Conservation (phyloP, 2,113 vertebrate genomes). For the Triplophysa rosa region DNA sequence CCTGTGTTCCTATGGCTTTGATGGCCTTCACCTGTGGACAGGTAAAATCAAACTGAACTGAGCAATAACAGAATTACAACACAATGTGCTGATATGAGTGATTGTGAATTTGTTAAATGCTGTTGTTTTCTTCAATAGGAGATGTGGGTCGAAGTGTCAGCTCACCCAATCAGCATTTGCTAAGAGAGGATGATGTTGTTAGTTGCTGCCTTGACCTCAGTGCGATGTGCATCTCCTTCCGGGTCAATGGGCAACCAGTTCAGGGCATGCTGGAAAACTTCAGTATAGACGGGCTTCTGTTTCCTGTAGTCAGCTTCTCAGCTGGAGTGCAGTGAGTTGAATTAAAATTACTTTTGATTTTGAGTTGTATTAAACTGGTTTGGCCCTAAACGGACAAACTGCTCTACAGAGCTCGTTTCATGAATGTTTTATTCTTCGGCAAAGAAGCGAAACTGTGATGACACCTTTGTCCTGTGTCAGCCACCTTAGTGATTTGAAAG, state of each 20-base stretch:
- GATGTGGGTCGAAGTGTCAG: slow-evolving; percentile 85
- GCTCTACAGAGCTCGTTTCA: no score
- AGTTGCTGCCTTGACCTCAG: slow-evolving; percentile 93
- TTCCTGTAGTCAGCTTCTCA: slow-evolving; percentile 93
- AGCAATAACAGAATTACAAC: not conserved
- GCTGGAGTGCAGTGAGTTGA: slow-evolving; percentile 87
- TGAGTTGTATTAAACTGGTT: no score
- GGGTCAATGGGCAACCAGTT: slow-evolving; percentile 93
- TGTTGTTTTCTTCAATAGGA: slow-evolving; percentile 68
- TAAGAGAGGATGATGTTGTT: slow-evolving; percentile 87
- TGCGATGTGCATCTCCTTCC: slow-evolving; percentile 88
- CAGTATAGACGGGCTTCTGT: slow-evolving; percentile 83
- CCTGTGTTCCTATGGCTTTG: slow-evolving; percentile 90
- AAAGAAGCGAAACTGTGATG: no score
- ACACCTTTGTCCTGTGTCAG: no score
- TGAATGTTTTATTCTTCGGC: no score
- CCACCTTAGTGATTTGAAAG: no score
- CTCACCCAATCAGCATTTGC: slow-evolving; percentile 86
- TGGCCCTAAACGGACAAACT: no score
- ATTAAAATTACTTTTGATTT: not conserved
- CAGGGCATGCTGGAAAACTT: slow-evolving; percentile 98
- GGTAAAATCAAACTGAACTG: slow-evolving; percentile 68
- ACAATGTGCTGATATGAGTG: not conserved
- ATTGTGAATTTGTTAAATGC: not conserved
- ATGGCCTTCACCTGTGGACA: slow-evolving; percentile 94